Evolutionary conservation across 2,797 vertebrate genomes (phyloP).

Genomic region (Numenius phaeopus): DNA sequence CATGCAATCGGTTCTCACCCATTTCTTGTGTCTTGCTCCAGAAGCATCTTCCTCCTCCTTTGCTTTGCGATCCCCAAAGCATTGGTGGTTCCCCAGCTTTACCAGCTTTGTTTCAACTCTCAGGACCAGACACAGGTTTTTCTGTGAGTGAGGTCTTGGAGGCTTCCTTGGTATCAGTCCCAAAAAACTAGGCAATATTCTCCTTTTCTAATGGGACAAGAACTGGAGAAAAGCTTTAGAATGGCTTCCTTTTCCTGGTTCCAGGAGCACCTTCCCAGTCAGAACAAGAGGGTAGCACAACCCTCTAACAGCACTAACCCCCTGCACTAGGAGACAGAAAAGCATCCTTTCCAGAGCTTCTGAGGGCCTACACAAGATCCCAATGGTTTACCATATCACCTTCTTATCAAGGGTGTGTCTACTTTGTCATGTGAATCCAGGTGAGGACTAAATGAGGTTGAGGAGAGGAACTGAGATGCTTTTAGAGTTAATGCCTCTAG

Average conservation of each 20-base stretch:
- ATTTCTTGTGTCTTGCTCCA: neutral
- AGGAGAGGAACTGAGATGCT: neutral
- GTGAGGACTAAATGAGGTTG: neutral
- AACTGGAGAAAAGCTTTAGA: neutral
- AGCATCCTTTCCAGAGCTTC: neutral
- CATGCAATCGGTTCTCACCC: neutral
- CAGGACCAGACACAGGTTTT: neutral
- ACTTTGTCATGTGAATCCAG: neutral
- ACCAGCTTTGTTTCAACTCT: neutral
- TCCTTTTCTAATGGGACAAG: neutral
- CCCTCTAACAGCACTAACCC: neutral
- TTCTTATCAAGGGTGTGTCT: neutral
- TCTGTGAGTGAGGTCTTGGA: neutral
- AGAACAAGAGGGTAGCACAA: neutral
- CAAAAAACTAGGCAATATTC: fast-evolving
- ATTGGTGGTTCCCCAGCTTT: neutral
- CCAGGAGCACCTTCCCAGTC: neutral
- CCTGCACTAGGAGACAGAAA: fast-evolving
- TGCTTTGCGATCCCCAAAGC: neutral
- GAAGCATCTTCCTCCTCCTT: neutral
- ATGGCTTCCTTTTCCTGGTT: neutral
- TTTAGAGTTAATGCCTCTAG: neutral
- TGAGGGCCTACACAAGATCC: neutral
- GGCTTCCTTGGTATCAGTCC: neutral
- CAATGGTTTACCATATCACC: neutral